Conservation (phyloP, 1,140 invertebrate genomes). For the Drosophila elegans region DNA sequence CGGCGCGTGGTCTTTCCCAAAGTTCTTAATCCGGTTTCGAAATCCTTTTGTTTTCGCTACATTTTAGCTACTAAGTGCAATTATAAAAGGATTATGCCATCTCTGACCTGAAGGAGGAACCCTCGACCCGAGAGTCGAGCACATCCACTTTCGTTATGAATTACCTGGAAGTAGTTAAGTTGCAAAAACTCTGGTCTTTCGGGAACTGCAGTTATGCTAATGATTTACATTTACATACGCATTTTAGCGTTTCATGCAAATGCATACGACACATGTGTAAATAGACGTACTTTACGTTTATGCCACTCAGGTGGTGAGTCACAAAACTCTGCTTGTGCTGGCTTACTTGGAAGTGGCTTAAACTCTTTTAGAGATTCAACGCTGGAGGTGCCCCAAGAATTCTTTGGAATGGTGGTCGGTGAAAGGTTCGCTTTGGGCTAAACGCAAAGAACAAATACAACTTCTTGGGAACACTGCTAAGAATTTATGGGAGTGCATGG, state of each 20-base stretch:
- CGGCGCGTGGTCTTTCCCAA: slow-evolving; percentile 80
- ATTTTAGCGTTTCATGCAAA: slow-evolving; percentile 11
- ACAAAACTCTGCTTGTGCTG: slow-evolving; percentile 7
- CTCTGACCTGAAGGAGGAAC: slow-evolving; percentile 38
- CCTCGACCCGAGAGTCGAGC: slow-evolving; percentile 4
- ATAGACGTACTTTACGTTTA: slow-evolving; percentile 41
- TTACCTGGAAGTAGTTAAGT: slow-evolving; percentile 74
- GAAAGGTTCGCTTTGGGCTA: slow-evolving; percentile 27
- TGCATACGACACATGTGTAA: slow-evolving; percentile 36
- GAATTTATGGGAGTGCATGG: slow-evolving; percentile 8
- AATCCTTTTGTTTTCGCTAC: slow-evolving; percentile 74
- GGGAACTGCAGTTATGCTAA: slow-evolving; percentile 45
- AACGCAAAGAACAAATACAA: slow-evolving; percentile 30
- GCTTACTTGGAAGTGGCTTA: slow-evolving; percentile 25
- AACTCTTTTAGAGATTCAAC: slow-evolving; percentile 14
- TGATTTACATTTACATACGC: slow-evolving; percentile 21
- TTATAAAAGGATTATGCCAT: slow-evolving; percentile 82
- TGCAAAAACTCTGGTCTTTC: slow-evolving; percentile 35
- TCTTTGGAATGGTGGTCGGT: slow-evolving; percentile 32
- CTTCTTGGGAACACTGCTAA: slow-evolving; percentile 23
- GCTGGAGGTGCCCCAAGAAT: slow-evolving; percentile 29
- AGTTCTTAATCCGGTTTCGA: slow-evolving; percentile 67
- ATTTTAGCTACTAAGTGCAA: slow-evolving; percentile 77
- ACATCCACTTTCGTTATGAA: slow-evolving; percentile 65
- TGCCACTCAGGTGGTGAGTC: slow-evolving; percentile 53